These are phyloP conservation scores for Apolygus lucorum DNA, from an alignment of 1,140 invertebrate species.

Conservation along the genomic window DNA sequence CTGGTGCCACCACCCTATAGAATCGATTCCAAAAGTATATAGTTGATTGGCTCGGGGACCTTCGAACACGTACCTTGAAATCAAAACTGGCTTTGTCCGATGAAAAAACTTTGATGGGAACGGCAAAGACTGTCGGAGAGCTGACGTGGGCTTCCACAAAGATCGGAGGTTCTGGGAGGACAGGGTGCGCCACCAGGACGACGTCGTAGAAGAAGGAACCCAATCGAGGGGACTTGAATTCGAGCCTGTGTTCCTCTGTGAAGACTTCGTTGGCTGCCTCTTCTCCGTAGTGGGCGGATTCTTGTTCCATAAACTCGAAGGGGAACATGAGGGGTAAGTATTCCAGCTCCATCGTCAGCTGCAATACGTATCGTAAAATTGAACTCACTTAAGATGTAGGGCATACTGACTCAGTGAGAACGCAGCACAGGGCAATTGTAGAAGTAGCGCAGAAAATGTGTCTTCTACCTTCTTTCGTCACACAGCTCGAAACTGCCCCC, in stretches of 20 bases:
- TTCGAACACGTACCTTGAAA: neutral
- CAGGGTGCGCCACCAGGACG: neutral
- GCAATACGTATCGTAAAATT: too few species aligned
- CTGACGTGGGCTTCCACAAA: neutral
- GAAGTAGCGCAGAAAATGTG: too few species aligned
- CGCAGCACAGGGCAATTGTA: too few species aligned
- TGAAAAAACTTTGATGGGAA: neutral
- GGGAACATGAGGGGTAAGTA: neutral
- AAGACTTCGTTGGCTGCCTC: neutral
- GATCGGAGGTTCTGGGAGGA: neutral
- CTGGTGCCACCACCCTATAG: too few species aligned
- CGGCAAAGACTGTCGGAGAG: neutral
- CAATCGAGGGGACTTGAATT: neutral
- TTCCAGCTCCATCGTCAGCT: neutral
- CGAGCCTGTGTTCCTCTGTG: neutral
- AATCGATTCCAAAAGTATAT: too few species aligned
- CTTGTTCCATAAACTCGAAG: too few species aligned
- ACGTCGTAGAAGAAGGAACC: neutral
- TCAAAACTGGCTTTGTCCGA: neutral
- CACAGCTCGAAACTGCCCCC: too few species aligned
- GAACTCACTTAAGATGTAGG: too few species aligned
- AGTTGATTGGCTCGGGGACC: too few species aligned
- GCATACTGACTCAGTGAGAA: too few species aligned
- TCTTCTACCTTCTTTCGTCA: too few species aligned
- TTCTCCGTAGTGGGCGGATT: neutral